Evolutionary conservation across 2,113 vertebrate genomes (phyloP).

Genomic region (Bambusicola thoracicus): DNA sequence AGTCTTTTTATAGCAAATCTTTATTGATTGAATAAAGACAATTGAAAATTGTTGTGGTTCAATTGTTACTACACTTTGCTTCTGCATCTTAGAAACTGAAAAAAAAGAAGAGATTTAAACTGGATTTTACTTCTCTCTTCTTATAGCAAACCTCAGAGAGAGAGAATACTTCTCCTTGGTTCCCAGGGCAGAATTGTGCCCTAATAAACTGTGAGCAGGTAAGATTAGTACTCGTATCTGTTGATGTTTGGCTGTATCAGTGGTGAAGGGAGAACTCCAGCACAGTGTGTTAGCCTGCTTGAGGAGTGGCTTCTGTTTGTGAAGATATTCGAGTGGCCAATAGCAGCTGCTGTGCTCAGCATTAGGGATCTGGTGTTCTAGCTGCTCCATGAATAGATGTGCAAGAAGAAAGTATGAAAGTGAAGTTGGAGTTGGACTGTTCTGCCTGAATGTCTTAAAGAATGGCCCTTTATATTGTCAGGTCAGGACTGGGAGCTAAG

Average conservation of each 20-base stretch:
- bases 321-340: neutral
- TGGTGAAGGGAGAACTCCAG: neutral
- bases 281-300: neutral
- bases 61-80: neutral
- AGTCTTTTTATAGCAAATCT: neutral
- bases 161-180: conserved; percentile 51
- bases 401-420: neutral
- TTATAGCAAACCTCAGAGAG: conserved; percentile 64
- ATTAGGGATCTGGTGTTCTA: neutral
- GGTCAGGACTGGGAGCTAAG: neutral
- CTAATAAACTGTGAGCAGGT: conserved; percentile 63
- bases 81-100: neutral
- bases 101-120: fast-evolving
- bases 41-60: neutral
- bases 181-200: conserved; percentile 36
- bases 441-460: neutral
- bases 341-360: neutral
- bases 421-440: neutral
- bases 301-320: neutral
- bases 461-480: neutral
- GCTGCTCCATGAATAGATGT: neutral
- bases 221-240: neutral
- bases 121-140: neutral
- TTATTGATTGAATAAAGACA: too few relatives aligned
- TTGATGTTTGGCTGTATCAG: neutral